These are phyloP conservation scores for Peribatodes rhomboidaria DNA, from an alignment of 2,888 invertebrate genomes.

Conservation along the genomic window DNA sequence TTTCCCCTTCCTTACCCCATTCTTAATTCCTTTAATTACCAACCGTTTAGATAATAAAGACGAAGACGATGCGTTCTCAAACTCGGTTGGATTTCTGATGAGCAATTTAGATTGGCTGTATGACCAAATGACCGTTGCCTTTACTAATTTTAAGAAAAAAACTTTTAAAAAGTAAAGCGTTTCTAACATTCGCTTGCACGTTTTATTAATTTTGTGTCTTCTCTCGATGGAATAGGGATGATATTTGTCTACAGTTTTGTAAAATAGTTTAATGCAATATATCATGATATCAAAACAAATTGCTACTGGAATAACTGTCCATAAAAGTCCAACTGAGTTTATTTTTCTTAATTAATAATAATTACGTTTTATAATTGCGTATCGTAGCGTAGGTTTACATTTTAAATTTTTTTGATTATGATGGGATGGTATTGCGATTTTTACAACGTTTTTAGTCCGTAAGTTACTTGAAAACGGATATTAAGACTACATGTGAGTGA, in stretches of 20 bases:
- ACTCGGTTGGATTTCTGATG: constrained; percentile 44
- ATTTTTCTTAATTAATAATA: constrained; percentile 46
- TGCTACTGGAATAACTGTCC: constrained; percentile 42
- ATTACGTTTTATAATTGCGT: constrained; percentile 40
- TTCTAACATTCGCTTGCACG: not conserved
- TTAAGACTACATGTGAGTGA: too few species aligned
- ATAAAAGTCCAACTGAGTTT: constrained; percentile 44
- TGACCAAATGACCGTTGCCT: constrained; percentile 46
- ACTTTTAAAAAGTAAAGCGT: constrained; percentile 6
- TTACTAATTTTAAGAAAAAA: constrained; percentile 34
- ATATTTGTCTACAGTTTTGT: constrained; percentile 29
- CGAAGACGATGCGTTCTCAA: constrained; percentile 47
- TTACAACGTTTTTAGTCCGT: constrained; percentile 39
- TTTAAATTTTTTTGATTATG: constrained; percentile 35
- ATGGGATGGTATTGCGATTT: constrained; percentile 42
- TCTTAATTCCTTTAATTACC: constrained; percentile 63
- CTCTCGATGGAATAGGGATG: constrained; percentile 26
- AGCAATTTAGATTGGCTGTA: constrained; percentile 54
- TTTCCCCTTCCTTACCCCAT: constrained; percentile 57
- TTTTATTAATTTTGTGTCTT: constrained; percentile 24
- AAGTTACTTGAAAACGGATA: constrained; percentile 7
- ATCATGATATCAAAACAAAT: constrained; percentile 44
- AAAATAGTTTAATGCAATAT: constrained; percentile 37
- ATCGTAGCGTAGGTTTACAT: constrained; percentile 35
- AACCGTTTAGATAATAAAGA: constrained; percentile 59